A percentile compares a stretch with the other conserved stretches of the same genome.
Conservation (phyloP, 2,888 invertebrate species). For the Serrognathus titanus region DNA sequence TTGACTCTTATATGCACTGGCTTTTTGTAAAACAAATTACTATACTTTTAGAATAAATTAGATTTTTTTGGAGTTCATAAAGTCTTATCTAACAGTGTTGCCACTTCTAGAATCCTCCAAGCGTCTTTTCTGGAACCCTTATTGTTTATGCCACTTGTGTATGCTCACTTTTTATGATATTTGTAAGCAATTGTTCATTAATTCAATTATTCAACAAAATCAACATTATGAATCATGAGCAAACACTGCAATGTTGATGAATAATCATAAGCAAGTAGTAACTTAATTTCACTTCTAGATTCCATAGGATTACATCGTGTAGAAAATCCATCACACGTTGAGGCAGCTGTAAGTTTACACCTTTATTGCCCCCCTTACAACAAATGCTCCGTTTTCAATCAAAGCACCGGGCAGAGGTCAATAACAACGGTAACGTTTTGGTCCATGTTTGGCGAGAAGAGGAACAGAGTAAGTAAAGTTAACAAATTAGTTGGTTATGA, state of each 20-base stretch:
- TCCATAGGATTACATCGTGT: conserved; percentile 92
- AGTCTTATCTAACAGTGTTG: too few species aligned
- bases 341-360: conserved; percentile 88
- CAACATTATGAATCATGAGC: too few species aligned
- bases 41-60: too few species aligned
- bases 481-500: conserved; percentile 13
- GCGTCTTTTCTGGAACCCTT: too few species aligned
- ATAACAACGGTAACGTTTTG: conserved; percentile 81
- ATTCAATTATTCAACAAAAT: too few species aligned
- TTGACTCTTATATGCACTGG: too few species aligned
- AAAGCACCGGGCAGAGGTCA: conserved; percentile 77
- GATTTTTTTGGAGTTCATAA: too few species aligned
- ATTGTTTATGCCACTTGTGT: too few species aligned
- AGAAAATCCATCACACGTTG: conserved; percentile 87
- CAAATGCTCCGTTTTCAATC: conserved; percentile 86
- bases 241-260: too few species aligned
- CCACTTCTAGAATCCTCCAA: too few species aligned
- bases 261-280: not conserved
- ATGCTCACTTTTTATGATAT: not conserved
- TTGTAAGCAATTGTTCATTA: too few species aligned
- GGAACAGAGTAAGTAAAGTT: conserved; percentile 57
- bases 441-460: conserved; percentile 83
- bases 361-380: conserved; percentile 93
- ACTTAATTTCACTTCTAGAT: conserved; percentile 57
- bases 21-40: too few species aligned